Percentiles rank a stretch among this genome's conserved stretches.
Evolutionary conservation across 2,888 invertebrate genomes (phyloP).

Genomic region (Sthenelais limicola): DNA sequence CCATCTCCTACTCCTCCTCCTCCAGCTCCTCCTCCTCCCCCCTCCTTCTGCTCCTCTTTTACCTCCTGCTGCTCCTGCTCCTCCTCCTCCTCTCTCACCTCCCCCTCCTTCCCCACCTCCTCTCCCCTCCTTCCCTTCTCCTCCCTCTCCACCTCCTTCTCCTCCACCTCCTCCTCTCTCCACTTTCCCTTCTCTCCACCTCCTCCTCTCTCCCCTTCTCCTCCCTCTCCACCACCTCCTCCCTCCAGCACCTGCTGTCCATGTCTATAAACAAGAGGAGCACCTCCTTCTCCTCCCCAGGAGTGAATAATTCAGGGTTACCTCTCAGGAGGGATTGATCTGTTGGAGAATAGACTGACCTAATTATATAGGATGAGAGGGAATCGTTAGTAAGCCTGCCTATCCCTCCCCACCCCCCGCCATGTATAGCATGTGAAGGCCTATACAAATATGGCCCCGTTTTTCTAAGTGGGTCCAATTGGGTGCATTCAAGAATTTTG

Average conservation of each 20-base stretch:
- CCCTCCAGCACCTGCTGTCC: background rate
- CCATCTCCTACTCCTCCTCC: background rate
- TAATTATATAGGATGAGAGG: background rate
- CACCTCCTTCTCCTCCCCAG: background rate
- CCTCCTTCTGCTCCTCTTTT: background rate
- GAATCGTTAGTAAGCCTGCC: background rate
- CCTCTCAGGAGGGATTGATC: background rate
- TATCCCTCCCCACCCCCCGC: no score
- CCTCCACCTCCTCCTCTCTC: background rate
- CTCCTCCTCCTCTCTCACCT: background rate
- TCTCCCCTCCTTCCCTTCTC: background rate
- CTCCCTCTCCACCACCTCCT: background rate
- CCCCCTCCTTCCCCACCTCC: conserved; percentile 2
- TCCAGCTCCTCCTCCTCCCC: background rate
- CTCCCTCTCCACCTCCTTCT: background rate
- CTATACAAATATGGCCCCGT: no score
- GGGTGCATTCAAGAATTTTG: no score
- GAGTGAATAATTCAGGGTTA: conserved; percentile 1
- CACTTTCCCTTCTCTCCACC: background rate
- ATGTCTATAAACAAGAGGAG: no score
- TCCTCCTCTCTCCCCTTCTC: conserved; percentile 8
- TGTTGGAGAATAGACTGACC: background rate
- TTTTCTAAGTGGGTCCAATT: no score
- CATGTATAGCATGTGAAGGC: no score
- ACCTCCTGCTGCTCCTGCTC: background rate